A percentile compares a stretch with the other conserved stretches of the same genome.
These are phyloP conservation scores for Cryptoprocta ferox DNA, from an alignment of 2,797 vertebrate genomes.

Conservation along the genomic window DNA sequence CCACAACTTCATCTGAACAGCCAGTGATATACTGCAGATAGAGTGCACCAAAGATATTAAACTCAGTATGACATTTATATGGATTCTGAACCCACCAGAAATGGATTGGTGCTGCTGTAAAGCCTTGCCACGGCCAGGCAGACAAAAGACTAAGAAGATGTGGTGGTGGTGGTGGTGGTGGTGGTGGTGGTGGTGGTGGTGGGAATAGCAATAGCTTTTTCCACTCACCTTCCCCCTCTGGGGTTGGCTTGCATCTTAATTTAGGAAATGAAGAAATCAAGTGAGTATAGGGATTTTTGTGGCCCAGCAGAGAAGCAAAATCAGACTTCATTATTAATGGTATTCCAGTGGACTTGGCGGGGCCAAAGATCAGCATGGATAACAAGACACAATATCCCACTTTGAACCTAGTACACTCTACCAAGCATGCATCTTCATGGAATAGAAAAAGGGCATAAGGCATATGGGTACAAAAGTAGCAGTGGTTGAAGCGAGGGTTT, in stretches of 20 bases:
- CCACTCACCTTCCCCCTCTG: neutral
- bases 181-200: neutral
- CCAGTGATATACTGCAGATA: slow-evolving; percentile 56
- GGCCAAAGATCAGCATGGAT: neutral
- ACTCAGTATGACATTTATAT: slow-evolving; percentile 45
- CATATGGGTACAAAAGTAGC: neutral
- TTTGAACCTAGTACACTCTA: neutral
- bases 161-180: neutral
- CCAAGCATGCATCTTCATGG: neutral
- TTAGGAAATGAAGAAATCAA: slow-evolving; percentile 37
- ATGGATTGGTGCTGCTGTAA: slow-evolving; percentile 42
- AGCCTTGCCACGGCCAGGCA: slow-evolving; percentile 12
- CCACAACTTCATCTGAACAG: slow-evolving; percentile 9
- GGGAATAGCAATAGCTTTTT: neutral
- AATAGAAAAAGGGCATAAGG: neutral
- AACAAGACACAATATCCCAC: neutral
- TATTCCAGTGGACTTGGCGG: neutral
- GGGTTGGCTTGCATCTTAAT: neutral
- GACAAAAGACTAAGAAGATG: neutral
- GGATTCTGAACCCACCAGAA: slow-evolving; percentile 52
- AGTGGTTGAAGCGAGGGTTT: neutral
- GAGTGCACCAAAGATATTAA: slow-evolving; percentile 47
- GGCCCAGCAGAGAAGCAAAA: neutral
- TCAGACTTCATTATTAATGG: neutral
- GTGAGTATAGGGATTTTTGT: neutral